These are phyloP conservation scores for Drosophila meridionalis DNA, from an alignment of 2,888 invertebrate species.

Conservation along the genomic window DNA sequence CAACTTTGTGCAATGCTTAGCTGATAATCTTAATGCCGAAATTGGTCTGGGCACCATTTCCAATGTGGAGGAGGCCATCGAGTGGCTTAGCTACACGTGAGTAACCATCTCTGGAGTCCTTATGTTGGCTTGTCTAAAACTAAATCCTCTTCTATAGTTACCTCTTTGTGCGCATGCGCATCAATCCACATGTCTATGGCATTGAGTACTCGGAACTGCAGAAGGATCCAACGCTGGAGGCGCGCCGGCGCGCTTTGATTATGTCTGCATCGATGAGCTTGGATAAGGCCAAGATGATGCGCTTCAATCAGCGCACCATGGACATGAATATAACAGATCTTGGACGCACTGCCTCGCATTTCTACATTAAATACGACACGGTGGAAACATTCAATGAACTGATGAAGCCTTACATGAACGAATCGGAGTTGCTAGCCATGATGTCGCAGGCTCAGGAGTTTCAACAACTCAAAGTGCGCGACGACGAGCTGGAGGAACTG, in stretches of 20 bases:
- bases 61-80: slow-evolving; percentile 97
- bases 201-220: slow-evolving; percentile 87
- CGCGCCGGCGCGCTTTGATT: slow-evolving; percentile 91
- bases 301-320: slow-evolving; percentile 94
- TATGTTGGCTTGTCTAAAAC: not conserved
- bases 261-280: slow-evolving; percentile 92
- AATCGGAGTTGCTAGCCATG: slow-evolving; percentile 94
- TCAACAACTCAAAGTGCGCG: slow-evolving; percentile 96
- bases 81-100: slow-evolving; percentile 97
- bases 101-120: not conserved
- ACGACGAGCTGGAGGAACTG: slow-evolving; percentile 97
- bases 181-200: slow-evolving; percentile 93
- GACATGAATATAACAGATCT: slow-evolving; percentile 93
- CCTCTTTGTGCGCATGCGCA: slow-evolving; percentile 95
- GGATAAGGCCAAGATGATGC: slow-evolving; percentile 97
- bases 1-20: slow-evolving; percentile 95
- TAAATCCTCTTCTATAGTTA: slow-evolving; percentile 83
- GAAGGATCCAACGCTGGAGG: slow-evolving; percentile 92
- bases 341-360: slow-evolving; percentile 98
- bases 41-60: slow-evolving; percentile 97
- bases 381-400: slow-evolving; percentile 96
- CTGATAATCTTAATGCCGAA: slow-evolving; percentile 99
- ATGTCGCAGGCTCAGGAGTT: slow-evolving; percentile 97
- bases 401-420: slow-evolving; percentile 92
- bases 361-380: slow-evolving; percentile 98